Conservation (phyloP, 2,113 vertebrate genomes). For the Galeopterus variegatus region DNA sequence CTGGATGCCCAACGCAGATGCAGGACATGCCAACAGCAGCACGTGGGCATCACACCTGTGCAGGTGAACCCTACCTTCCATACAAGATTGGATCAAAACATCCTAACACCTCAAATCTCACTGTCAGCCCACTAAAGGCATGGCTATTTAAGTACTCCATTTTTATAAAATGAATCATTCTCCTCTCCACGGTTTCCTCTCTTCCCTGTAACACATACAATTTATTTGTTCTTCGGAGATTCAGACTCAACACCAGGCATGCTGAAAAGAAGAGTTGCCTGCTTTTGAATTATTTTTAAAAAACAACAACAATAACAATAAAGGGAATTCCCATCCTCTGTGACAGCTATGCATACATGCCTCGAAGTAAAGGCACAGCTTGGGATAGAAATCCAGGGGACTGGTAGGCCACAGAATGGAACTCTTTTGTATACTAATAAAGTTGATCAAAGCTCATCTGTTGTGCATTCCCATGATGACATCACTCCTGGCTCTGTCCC, state of each 20-base stretch:
- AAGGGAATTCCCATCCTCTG: not conserved
- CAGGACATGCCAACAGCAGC: not conserved
- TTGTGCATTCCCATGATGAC: not conserved
- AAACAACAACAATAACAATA: not conserved
- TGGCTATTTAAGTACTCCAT: not conserved
- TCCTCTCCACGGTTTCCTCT: not conserved
- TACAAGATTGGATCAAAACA: not conserved
- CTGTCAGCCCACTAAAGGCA: not conserved
- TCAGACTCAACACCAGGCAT: not conserved
- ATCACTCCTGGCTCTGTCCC: not conserved
- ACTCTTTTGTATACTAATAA: not conserved
- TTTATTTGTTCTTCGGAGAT: not conserved
- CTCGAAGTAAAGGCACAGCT: not conserved
- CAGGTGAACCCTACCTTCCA: not conserved
- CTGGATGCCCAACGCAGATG: not conserved
- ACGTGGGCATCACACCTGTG: rapidly evolving
- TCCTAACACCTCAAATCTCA: not conserved
- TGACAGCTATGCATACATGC: not conserved
- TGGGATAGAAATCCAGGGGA: not conserved
- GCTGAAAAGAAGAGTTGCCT: not conserved
- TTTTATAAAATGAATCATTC: not conserved
- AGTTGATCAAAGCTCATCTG: not conserved
- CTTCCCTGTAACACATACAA: not conserved
- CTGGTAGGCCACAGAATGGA: not conserved
- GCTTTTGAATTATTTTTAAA: not conserved